Evolutionary conservation across 2,113 vertebrate species (phyloP), one percentile per base, ranked within the genome.

Genomic region (Podilymbus podiceps): DNA sequence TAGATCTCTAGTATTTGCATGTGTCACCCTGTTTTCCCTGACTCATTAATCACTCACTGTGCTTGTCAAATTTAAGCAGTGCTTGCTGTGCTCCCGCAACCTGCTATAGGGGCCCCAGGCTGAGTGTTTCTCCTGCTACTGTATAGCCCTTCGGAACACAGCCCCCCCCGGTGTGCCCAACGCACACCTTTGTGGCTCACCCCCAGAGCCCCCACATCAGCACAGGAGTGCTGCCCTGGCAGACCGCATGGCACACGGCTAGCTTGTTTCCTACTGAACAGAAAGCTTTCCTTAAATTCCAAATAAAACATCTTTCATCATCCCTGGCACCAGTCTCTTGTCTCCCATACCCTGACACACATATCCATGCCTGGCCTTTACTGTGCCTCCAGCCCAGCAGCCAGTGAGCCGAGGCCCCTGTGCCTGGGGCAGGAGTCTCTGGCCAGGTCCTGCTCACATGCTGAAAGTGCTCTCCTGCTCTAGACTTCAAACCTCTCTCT

Each of bases 41-140:
- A 90, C 96, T 97, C 94, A 96, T 97, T 97, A 97, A 97, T 97
- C 97, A 96, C 90, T 95, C 94, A 53, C 89, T 66, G 94, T 89
- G 89, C 96, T 89, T 96, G 97, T 96, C 96, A 97, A 66, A 93
- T 72, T 69, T 80, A 84, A 97, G 94, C 94, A 81, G 86, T 6
- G 84, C 89, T 93, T 89, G 90, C 90, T 87, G 92, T 33, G 94
- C 92, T 95, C 96, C 95, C 16, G 12, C 73, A 97, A 85, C 83
- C 96, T 93, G 92, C 92, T 87, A 0, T 1, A 40, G 80, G 92
- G 92, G 93, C 94, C 88, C 82, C 69, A 19, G 94, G 73, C 90
- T 38, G 82, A 28, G 71, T 2, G 53, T 55, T 60, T 12, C 76
- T 49, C 3, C 52, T 53, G 86, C 86, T 87, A 2, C 81, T 44